Conservation (phyloP, 2,888 invertebrate species). For the Zaprionus lineosus region DNA sequence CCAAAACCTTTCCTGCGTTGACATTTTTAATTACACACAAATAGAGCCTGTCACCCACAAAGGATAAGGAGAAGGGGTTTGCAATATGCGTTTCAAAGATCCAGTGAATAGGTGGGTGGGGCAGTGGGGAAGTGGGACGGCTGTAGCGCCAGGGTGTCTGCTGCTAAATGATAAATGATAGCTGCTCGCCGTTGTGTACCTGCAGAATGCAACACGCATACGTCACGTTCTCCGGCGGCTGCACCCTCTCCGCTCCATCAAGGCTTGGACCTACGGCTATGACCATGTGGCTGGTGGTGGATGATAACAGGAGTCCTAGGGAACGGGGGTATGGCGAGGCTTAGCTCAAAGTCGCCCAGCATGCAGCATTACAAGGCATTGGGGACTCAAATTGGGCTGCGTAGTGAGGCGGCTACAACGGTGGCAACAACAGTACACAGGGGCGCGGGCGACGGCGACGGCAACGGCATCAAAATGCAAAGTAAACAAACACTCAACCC, state of each 20-base stretch:
- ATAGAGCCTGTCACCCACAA: slow-evolving; percentile 27
- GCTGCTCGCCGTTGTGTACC: slow-evolving; percentile 21
- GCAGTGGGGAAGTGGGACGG: too few species aligned
- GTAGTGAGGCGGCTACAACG: slow-evolving; percentile 5
- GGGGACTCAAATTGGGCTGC: slow-evolving; percentile 28
- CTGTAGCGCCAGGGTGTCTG: too few species aligned
- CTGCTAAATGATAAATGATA: slow-evolving; percentile 70
- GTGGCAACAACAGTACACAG: background rate
- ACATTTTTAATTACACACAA: slow-evolving; percentile 73
- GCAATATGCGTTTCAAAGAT: too few species aligned
- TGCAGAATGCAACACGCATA: slow-evolving; percentile 40
- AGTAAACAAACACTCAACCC: slow-evolving; percentile 61
- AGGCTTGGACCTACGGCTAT: slow-evolving; percentile 15
- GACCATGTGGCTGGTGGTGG: slow-evolving; percentile 31
- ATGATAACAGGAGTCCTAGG: too few species aligned
- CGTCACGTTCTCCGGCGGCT: slow-evolving; percentile 12
- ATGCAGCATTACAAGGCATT: slow-evolving; percentile 48
- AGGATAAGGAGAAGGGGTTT: too few species aligned
- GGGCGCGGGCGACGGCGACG: background rate
- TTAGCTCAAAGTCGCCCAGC: slow-evolving; percentile 61
- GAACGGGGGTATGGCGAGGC: too few species aligned
- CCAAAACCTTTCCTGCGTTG: slow-evolving; percentile 70
- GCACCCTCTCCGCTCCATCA: slow-evolving; percentile 35
- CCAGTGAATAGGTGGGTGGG: background rate
- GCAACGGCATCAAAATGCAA: slow-evolving; percentile 67